Evolutionary conservation across 2,113 vertebrate species (phyloP).

Genomic region (Cyprinodon tularosa): DNA sequence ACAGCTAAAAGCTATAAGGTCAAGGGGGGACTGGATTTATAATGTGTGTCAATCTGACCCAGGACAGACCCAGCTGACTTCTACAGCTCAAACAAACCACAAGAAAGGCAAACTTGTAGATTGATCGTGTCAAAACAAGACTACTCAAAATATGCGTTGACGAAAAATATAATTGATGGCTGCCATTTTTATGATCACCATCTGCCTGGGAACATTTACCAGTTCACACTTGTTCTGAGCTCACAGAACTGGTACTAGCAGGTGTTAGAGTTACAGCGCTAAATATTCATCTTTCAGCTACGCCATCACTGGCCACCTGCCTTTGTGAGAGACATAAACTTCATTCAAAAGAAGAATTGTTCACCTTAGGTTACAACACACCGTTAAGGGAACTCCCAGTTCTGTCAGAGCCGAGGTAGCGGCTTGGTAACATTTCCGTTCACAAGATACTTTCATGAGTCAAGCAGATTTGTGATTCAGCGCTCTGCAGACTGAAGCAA

Average conservation of each 20-base stretch:
- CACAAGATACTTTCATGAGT: constrained; percentile 8
- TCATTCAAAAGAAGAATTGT: background rate
- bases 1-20: background rate
- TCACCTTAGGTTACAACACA: background rate
- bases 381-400: constrained; percentile 18
- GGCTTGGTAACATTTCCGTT: constrained; percentile 21
- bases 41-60: constrained; percentile 57
- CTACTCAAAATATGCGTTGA: constrained; percentile 2
- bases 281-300: background rate
- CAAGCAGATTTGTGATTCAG: constrained; percentile 42
- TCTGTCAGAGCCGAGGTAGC: constrained; percentile 17
- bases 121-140: background rate
- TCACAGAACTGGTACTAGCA: constrained; percentile 1
- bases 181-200: background rate
- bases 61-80: constrained; percentile 22
- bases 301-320: background rate
- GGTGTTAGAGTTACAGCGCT: background rate
- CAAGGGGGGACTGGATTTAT: constrained; percentile 37
- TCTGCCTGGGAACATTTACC: background rate
- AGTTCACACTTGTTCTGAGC: background rate
- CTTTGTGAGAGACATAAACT: background rate
- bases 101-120: background rate
- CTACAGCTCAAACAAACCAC: background rate
- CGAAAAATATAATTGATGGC: background rate
- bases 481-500: background rate